Conservation (phyloP, 2,888 invertebrate genomes). For the Lagria hirta region DNA sequence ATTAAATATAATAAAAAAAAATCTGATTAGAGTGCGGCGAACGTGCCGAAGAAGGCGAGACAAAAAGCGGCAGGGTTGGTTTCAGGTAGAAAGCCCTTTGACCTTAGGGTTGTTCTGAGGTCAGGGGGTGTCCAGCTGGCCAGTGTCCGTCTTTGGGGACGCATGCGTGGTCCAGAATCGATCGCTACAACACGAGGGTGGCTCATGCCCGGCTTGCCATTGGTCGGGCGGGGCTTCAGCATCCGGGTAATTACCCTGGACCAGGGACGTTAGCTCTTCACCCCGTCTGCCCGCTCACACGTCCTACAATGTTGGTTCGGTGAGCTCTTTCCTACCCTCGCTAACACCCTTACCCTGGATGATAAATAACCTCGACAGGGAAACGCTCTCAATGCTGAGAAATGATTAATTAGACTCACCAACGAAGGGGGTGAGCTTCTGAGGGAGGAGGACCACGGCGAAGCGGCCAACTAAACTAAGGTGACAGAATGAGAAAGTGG, state of each 20-base stretch:
- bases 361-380: conserved; percentile 56
- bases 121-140: conserved; percentile 38
- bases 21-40: no score
- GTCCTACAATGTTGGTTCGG: conserved; percentile 54
- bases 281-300: conserved; percentile 49
- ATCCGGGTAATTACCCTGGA: conserved; percentile 57
- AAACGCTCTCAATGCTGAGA: conserved; percentile 55
- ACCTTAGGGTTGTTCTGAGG: conserved; percentile 10
- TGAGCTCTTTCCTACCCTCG: conserved; percentile 52
- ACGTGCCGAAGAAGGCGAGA: no score
- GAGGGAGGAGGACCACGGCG: conserved; percentile 2
- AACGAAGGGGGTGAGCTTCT: conserved; percentile 8
- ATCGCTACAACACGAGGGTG: conserved; percentile 40
- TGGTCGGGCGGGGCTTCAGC: conserved; percentile 54
- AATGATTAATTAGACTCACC: conserved; percentile 53
- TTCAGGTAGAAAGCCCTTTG: conserved; percentile 20
- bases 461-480: conserved; percentile 6
- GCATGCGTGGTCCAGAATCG: conserved; percentile 46
- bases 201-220: conserved; percentile 43
- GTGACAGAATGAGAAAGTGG: no score
- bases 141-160: conserved; percentile 51
- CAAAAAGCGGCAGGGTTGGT: no score
- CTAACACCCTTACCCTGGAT: conserved; percentile 39
- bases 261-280: conserved; percentile 43
- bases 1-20: no score